A percentile compares a stretch with the other conserved stretches of the same genome.
Evolutionary conservation across 2,888 invertebrate genomes (phyloP).

Genomic region (Drosophila formosana): DNA sequence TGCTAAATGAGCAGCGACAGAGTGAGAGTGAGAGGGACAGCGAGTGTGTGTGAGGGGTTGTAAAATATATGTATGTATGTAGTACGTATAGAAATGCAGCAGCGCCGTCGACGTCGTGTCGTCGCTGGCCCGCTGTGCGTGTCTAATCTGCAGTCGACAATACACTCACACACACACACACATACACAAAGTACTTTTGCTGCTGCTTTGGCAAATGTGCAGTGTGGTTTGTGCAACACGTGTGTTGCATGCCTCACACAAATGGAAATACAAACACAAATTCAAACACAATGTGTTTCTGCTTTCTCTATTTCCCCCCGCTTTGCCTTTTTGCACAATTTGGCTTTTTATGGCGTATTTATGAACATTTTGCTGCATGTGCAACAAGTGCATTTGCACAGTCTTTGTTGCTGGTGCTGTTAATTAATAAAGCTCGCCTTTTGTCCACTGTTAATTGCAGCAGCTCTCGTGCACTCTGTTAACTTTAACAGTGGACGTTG

Average conservation of each 20-base stretch:
- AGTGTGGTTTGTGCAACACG: constrained; percentile 68
- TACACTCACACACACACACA: neutral
- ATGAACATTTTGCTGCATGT: constrained; percentile 34
- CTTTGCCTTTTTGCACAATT: constrained; percentile 26
- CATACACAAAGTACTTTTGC: neutral
- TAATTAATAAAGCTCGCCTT: neutral
- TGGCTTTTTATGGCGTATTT: constrained; percentile 7
- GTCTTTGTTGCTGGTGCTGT: neutral
- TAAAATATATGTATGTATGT: constrained; percentile 10
- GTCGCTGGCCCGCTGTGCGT: constrained; percentile 59
- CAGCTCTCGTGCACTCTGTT: neutral
- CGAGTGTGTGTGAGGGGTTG: constrained; percentile 41
- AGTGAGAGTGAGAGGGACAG: constrained; percentile 8
- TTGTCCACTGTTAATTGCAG: neutral
- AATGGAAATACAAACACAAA: neutral
- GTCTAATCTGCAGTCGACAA: constrained; percentile 54
- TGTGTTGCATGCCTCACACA: constrained; percentile 39
- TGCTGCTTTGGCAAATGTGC: constrained; percentile 30
- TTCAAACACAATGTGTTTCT: neutral
- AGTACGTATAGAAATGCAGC: constrained; percentile 29
- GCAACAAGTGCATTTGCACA: constrained; percentile 56
- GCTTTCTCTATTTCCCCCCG: neutral
- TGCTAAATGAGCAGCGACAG: constrained; percentile 11
- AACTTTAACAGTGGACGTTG: neutral
- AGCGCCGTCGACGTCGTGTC: constrained; percentile 18